A percentile compares a stretch with the other conserved stretches of the same genome.
Conservation (phyloP, 2,797 vertebrate species). For the Potorous gilbertii region DNA sequence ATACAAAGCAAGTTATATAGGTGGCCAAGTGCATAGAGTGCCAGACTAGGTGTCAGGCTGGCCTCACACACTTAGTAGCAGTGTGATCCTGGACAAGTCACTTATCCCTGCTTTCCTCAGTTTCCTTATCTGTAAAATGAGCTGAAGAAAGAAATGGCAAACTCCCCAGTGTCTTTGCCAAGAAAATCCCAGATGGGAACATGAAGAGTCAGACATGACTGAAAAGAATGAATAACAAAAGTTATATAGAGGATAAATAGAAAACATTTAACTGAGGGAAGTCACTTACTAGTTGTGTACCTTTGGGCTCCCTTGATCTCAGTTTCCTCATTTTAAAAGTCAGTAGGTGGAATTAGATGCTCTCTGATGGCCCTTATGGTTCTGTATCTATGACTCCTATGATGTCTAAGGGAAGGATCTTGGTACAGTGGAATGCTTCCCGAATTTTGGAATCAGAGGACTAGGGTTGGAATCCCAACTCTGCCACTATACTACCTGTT, state of each 20-base stretch:
- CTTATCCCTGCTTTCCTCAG: background rate
- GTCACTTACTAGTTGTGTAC: background rate
- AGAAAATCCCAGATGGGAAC: background rate
- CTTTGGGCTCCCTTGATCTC: background rate
- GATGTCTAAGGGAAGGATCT: background rate
- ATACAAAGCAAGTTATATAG: background rate
- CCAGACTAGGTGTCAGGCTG: background rate
- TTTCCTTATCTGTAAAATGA: background rate
- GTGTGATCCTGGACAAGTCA: background rate
- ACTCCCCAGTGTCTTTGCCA: background rate
- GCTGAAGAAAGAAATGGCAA: background rate
- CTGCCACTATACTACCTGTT: background rate
- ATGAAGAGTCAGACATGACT: background rate
- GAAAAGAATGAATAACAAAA: background rate
- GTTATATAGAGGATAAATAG: background rate
- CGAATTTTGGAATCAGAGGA: background rate
- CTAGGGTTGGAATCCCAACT: background rate
- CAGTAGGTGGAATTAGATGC: background rate
- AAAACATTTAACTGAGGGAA: background rate
- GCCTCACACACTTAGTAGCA: background rate
- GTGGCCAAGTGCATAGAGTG: background rate
- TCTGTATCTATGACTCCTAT: background rate
- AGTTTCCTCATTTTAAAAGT: background rate
- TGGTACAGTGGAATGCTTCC: background rate
- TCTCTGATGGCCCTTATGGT: background rate